phyloP scores from a whole-genome alignment of 2,888 invertebrate species.

The Biston stratarius region DNA sequence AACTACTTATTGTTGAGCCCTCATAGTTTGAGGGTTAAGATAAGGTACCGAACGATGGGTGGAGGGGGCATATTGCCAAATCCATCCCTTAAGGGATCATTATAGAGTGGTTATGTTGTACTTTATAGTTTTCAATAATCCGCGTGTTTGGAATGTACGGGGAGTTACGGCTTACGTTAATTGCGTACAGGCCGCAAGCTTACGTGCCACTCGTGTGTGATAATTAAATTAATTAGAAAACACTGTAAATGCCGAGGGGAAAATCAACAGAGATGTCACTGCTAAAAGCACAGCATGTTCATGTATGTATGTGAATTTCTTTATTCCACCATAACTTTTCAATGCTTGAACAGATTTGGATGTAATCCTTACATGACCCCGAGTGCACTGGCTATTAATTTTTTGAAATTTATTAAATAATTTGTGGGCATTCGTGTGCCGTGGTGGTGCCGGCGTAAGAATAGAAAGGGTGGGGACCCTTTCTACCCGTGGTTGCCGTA shows the following conservation, averaged over 20 bases:
- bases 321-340: too few relatives aligned
- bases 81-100: conserved; percentile 28
- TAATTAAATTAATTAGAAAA: conserved; percentile 31
- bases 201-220: conserved; percentile 14
- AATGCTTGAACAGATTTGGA: too few relatives aligned
- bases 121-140: conserved; percentile 35
- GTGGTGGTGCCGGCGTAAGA: too few relatives aligned
- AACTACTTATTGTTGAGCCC: conserved; percentile 22
- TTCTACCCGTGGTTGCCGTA: too few relatives aligned
- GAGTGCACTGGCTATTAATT: too few relatives aligned
- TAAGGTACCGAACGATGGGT: conserved; percentile 13
- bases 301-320: too few relatives aligned
- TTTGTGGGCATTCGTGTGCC: too few relatives aligned
- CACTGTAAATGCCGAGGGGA: neutral
- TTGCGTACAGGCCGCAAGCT: conserved; percentile 24
- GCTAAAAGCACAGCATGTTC: too few relatives aligned
- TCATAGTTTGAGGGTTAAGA: conserved; percentile 20
- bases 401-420: too few relatives aligned
- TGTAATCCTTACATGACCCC: too few relatives aligned
- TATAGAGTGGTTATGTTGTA: conserved; percentile 20
- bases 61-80: conserved; percentile 21
- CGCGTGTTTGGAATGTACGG: conserved; percentile 15
- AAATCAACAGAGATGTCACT: neutral
- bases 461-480: too few relatives aligned
- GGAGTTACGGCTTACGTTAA: conserved; percentile 27